Percentiles rank a stretch among this genome's conserved stretches.
Conservation (phyloP, 2,888 invertebrate genomes). For the Drosophila engyochracea region DNA sequence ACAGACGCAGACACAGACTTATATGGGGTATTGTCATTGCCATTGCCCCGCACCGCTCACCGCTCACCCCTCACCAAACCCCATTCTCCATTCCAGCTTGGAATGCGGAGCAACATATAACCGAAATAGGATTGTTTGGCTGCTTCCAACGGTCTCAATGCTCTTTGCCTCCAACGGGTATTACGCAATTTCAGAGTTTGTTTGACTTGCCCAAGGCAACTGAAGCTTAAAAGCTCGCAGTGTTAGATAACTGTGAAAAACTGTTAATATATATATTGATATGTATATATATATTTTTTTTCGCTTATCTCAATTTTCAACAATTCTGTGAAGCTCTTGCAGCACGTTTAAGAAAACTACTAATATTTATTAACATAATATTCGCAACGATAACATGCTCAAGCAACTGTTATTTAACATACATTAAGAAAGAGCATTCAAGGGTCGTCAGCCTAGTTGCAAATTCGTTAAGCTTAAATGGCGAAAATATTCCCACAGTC, state of each 20-base stretch:
- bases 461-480: background rate
- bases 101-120: slow-evolving; percentile 56
- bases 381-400: too few species aligned
- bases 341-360: background rate
- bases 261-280: too few species aligned
- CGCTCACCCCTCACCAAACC: background rate
- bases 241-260: background rate
- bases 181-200: background rate
- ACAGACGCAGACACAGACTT: slow-evolving; percentile 10
- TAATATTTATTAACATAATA: background rate
- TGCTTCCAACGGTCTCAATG: slow-evolving; percentile 20
- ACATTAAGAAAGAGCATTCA: slow-evolving; percentile 6
- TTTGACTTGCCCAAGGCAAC: background rate
- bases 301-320: background rate
- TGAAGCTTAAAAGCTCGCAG: background rate
- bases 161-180: slow-evolving; percentile 1
- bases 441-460: background rate
- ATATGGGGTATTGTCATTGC: slow-evolving; percentile 37
- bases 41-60: background rate
- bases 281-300: background rate
- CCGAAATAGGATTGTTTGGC: slow-evolving; percentile 26
- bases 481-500: slow-evolving; percentile 31
- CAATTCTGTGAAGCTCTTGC: background rate
- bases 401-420: too few species aligned
- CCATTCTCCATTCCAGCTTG: slow-evolving; percentile 13